Conservation (phyloP, 2,888 invertebrate species). For the Clepsis dumicolana region DNA sequence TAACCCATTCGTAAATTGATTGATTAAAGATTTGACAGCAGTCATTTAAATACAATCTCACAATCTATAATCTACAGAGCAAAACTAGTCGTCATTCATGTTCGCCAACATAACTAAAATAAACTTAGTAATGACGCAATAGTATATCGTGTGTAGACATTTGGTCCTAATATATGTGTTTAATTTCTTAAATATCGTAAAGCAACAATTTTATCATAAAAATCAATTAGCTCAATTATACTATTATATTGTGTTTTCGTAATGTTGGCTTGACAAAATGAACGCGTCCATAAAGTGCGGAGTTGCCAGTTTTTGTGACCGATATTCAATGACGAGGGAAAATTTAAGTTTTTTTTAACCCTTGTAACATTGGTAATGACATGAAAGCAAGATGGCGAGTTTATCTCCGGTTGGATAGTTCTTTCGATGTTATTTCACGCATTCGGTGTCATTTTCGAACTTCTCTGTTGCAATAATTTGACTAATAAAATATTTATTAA, state of each 20-base stretch:
- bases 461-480: slow-evolving; percentile 70
- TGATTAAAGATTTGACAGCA: too few species aligned
- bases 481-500: slow-evolving; percentile 60
- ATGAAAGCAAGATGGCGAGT: slow-evolving; percentile 86
- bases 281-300: not conserved
- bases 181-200: too few species aligned
- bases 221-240: too few species aligned
- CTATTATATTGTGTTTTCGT: not conserved
- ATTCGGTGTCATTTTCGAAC: slow-evolving; percentile 74
- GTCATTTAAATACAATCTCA: too few species aligned
- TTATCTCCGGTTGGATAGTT: slow-evolving; percentile 83
- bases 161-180: too few species aligned
- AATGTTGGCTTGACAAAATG: not conserved
- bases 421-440: slow-evolving; percentile 76
- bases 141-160: too few species aligned
- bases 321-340: slow-evolving; percentile 50
- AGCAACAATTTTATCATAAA: too few species aligned
- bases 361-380: slow-evolving; percentile 76
- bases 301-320: slow-evolving; percentile 48
- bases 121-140: too few species aligned
- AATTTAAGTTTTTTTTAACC: slow-evolving; percentile 57
- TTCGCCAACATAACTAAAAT: not conserved
- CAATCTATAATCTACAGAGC: too few species aligned
- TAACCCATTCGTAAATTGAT: too few species aligned
- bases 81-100: not conserved